Percentiles rank a stretch among this genome's conserved stretches.
Evolutionary conservation across 1,140 invertebrate species (phyloP).

Genomic region (Trichomalopsis sarcophagae): DNA sequence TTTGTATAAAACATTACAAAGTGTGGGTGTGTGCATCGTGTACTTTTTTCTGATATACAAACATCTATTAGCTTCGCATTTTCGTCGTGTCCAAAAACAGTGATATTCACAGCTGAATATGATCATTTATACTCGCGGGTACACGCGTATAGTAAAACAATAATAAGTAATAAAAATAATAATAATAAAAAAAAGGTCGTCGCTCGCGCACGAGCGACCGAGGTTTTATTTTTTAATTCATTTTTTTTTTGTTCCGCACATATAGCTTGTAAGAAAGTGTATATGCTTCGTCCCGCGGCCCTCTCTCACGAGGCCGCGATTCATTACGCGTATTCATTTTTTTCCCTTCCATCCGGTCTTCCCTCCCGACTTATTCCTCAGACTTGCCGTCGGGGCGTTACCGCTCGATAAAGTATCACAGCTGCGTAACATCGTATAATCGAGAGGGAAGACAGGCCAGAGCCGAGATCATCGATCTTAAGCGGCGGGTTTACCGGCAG

Average conservation of each 20-base stretch:
- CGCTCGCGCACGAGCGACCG: background rate
- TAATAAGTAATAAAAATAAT: background rate
- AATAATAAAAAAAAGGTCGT: background rate
- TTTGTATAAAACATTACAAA: background rate
- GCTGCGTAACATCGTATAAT: background rate
- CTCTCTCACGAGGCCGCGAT: background rate
- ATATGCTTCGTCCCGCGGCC: background rate
- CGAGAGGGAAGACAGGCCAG: background rate
- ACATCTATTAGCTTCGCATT: background rate
- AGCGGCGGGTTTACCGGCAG: conserved; percentile 27
- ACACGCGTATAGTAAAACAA: background rate
- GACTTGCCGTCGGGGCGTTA: background rate
- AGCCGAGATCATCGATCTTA: background rate
- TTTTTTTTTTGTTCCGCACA: background rate
- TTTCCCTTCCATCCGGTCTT: background rate
- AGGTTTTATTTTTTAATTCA: background rate
- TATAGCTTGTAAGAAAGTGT: background rate
- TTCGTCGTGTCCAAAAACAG: conserved; percentile 2
- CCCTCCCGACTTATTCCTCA: background rate
- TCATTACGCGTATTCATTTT: background rate
- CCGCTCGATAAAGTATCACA: background rate
- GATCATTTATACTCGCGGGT: background rate
- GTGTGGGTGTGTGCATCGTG: background rate
- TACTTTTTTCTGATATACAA: background rate
- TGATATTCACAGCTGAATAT: conserved; percentile 10